A percentile compares a stretch with the other conserved stretches of the same genome.
phyloP scores from a whole-genome alignment of 2,797 vertebrate genomes.

The Melanotaenia parkinsoni region DNA sequence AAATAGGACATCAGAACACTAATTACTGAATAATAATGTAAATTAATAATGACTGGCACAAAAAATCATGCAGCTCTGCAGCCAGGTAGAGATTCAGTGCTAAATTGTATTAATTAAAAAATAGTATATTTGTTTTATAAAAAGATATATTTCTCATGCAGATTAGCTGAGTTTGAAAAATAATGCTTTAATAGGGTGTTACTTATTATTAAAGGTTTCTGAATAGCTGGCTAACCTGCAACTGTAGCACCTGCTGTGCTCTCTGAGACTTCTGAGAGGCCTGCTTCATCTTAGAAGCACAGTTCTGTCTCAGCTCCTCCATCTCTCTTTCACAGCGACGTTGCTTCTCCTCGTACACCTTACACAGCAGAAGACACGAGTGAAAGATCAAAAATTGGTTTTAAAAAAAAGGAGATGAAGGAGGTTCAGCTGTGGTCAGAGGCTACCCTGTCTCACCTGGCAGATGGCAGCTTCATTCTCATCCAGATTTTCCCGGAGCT shows the following conservation, averaged over 20 bases:
- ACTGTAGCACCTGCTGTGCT: constrained; percentile 94
- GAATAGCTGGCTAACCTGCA: constrained; percentile 80
- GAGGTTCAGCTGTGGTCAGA: background rate
- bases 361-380: constrained; percentile 4
- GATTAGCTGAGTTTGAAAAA: background rate
- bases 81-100: too few relatives aligned
- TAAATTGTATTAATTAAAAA: too few relatives aligned
- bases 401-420: background rate
- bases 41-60: background rate
- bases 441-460: constrained; percentile 81
- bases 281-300: constrained; percentile 87
- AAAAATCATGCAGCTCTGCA: background rate
- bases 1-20: background rate
- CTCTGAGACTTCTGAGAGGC: constrained; percentile 90
- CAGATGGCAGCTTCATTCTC: constrained; percentile 94
- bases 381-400: constrained; percentile 20
- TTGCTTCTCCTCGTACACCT: constrained; percentile 95
- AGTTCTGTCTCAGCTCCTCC: constrained; percentile 90
- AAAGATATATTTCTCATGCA: background rate
- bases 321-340: constrained; percentile 90
- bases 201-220: background rate
- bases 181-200: background rate
- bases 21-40: background rate
- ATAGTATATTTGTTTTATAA: too few relatives aligned
- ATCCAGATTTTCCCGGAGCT: constrained; percentile 93